Percentiles rank a stretch among this genome's conserved stretches.
These are phyloP conservation scores for Prorops nasuta DNA, from an alignment of 1,140 invertebrate genomes.

Conservation along the genomic window DNA sequence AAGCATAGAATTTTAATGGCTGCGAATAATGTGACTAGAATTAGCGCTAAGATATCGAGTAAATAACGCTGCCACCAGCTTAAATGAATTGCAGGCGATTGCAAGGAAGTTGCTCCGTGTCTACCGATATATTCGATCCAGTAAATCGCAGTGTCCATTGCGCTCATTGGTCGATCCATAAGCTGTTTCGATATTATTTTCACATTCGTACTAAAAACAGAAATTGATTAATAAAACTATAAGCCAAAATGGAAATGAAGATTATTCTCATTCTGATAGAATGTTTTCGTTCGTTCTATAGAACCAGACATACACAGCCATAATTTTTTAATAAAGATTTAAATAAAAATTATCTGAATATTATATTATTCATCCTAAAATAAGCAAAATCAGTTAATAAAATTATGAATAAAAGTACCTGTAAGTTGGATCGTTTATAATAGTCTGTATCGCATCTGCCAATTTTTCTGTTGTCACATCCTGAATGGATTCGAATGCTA, in stretches of 20 bases:
- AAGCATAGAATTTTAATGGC: conserved; percentile 4
- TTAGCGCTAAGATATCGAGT: conserved; percentile 39
- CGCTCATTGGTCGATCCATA: conserved; percentile 43
- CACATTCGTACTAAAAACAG: conserved; percentile 23
- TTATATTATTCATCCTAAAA: background rate
- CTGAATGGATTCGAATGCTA: conserved; percentile 13
- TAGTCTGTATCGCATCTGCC: conserved; percentile 27
- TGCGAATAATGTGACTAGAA: conserved; percentile 2
- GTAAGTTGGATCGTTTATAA: conserved; percentile 41
- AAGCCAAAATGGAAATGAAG: background rate
- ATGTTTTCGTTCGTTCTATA: too few relatives aligned
- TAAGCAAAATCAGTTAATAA: background rate
- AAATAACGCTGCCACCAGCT: conserved; percentile 51
- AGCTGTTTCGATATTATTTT: conserved; percentile 41
- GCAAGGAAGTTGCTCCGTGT: conserved; percentile 52
- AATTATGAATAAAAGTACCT: conserved; percentile 21
- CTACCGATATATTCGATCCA: conserved; percentile 55
- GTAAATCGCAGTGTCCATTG: conserved; percentile 46
- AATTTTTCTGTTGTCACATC: conserved; percentile 39
- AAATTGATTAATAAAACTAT: background rate
- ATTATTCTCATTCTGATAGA: too few relatives aligned
- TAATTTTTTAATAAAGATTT: background rate
- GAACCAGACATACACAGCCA: too few relatives aligned
- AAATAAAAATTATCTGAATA: background rate
- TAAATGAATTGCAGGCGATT: conserved; percentile 39